Evolutionary conservation across 2,113 vertebrate genomes (phyloP).

Genomic region (Oenanthe oenanthe): DNA sequence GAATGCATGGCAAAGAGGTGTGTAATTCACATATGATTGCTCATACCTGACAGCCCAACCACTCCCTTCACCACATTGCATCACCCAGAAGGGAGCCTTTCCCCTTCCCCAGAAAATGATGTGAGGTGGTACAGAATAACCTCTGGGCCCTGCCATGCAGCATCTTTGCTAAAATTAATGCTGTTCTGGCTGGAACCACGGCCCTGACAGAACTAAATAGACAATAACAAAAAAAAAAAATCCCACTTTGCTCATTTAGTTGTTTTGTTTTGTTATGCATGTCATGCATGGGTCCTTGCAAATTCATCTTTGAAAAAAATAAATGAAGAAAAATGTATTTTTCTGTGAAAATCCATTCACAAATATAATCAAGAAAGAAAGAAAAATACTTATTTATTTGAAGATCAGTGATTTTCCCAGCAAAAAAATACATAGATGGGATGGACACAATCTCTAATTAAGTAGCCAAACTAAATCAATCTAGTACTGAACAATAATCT

Average conservation of each 20-base stretch:
- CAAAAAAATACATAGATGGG: background rate
- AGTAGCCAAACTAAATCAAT: background rate
- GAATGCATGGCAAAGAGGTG: fast-evolving
- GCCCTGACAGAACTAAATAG: background rate
- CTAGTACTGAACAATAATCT: background rate
- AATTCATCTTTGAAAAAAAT: background rate
- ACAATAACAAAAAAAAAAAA: background rate
- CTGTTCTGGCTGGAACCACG: background rate
- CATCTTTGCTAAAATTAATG: fast-evolving
- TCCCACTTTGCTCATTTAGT: background rate
- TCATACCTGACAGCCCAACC: fast-evolving
- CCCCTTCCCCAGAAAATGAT: background rate
- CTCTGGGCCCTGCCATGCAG: background rate
- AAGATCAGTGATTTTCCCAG: background rate
- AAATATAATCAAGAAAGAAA: background rate
- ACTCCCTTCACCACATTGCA: fast-evolving
- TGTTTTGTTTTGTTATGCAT: background rate
- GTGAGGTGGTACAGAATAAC: background rate
- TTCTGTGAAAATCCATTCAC: background rate
- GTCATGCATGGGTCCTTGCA: background rate
- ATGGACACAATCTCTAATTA: background rate
- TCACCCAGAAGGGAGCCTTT: background rate
- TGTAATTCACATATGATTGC: background rate
- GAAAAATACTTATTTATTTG: background rate
- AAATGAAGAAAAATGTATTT: background rate